Base-by-base conservation (phyloP, 2,113 vertebrate species). In the Lophochroa leadbeateri region DNA sequence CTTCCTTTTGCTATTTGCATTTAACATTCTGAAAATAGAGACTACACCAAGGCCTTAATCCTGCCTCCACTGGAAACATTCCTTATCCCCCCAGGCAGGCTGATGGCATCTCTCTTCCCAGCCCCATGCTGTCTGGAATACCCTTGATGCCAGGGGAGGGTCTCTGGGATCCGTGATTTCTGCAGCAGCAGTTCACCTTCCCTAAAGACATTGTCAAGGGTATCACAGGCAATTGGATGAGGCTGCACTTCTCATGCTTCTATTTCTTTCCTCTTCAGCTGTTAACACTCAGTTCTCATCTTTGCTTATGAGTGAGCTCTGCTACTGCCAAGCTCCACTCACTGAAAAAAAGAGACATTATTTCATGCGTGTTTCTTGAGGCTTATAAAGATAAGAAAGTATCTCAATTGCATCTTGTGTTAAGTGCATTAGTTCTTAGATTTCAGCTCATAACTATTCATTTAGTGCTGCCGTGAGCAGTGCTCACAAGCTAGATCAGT, bases 11-110 rank as follows among this genome's bases (percentile, higher is more conserved):
- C 87, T 63, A 5, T 76, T 93, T 94, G 88, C 53, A 71, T 82
- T 69, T 53, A 79, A 80, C 52, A 29, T 52, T 69, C 94, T 94
- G 84, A 94, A 96, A 95, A 95, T 91, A 96, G 95, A 94, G 90
- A 81, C 88, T 81, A 25, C 78, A 70, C 19, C 27, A 12, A 78
- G 83, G 28, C 88, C 37, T 81, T 97, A 94, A 93, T 92, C 88
- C 86, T 93, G 79, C 91, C 85, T 79, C 13, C 82, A 20, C 91
- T 95, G 94, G 76, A 78, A 91, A 87, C 88, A 95, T 91, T 97
- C 86, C 95, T 79, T 8, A 14, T 71, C 74, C 33, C 88, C 88
- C 88, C 83, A 49, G 94, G 89, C 86, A 76, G 80, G 60, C 33
- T 1, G 18, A 7, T 72, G 93, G 74, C 81, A 92, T 29, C 83